phyloP scores from a whole-genome alignment of 2,113 vertebrate species.

The Oreotrochilus melanogaster region DNA sequence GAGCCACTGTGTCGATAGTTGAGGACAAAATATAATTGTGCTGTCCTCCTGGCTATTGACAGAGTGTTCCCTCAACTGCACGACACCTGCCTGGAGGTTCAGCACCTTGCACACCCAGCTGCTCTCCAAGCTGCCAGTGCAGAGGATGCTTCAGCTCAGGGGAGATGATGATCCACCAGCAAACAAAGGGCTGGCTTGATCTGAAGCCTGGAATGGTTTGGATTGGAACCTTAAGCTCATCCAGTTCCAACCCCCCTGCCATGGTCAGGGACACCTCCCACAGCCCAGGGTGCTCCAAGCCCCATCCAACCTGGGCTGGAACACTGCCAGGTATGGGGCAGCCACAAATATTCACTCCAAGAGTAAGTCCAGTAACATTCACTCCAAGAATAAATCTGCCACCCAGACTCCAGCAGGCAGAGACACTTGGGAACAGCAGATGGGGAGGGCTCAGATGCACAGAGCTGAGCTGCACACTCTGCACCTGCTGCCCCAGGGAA shows the following conservation, averaged over 20 bases:
- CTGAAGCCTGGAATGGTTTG: not conserved
- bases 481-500: not conserved
- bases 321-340: too few relatives aligned
- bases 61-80: slow-evolving; percentile 64
- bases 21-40: slow-evolving; percentile 53
- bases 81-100: not conserved
- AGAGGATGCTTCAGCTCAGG: not conserved
- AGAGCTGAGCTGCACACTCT: not conserved
- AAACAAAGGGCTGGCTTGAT: not conserved
- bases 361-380: not conserved
- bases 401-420: not conserved
- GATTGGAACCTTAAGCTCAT: too few relatives aligned
- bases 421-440: not conserved
- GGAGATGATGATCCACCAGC: not conserved
- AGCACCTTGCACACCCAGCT: not conserved
- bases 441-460: not conserved
- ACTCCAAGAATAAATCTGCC: not conserved
- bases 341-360: too few relatives aligned
- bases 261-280: too few relatives aligned
- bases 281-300: too few relatives aligned
- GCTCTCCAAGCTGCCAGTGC: not conserved
- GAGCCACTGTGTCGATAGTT: slow-evolving; percentile 74
- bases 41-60: slow-evolving; percentile 71
- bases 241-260: too few relatives aligned
- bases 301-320: too few relatives aligned